phyloP scores from a whole-genome alignment of 2,888 invertebrate species.

The Antitype chi region DNA sequence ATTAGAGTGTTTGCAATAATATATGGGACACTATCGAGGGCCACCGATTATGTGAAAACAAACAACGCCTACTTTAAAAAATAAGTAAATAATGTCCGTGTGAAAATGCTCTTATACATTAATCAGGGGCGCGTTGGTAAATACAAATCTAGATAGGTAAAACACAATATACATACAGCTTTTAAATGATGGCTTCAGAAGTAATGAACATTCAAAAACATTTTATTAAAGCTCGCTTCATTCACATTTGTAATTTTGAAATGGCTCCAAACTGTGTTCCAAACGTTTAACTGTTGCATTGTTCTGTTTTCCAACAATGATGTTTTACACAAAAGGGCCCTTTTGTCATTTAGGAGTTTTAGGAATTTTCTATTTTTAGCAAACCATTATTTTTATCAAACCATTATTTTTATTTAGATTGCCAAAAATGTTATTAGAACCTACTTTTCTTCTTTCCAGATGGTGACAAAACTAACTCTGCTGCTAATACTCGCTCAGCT shows the following conservation, averaged over 20 bases:
- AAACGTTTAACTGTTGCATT: conserved; percentile 29
- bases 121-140: not conserved
- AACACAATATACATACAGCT: not conserved
- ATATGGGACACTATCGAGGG: not conserved
- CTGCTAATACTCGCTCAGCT: conserved; percentile 69
- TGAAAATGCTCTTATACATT: conserved; percentile 3
- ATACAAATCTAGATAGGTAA: not conserved
- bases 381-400: too few species aligned
- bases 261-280: conserved; percentile 7
- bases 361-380: not conserved
- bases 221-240: conserved; percentile 15
- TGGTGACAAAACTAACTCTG: conserved; percentile 72
- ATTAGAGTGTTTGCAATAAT: not conserved
- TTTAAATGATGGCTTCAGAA: not conserved
- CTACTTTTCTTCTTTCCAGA: conserved; percentile 65
- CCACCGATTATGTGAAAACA: not conserved
- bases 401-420: not conserved
- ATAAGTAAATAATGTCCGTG: not conserved
- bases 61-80: not conserved
- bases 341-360: conserved; percentile 5
- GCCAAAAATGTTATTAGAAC: not conserved
- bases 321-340: conserved; percentile 28
- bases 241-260: conserved; percentile 20
- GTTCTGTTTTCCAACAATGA: conserved; percentile 25
- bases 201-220: conserved; percentile 9